Base-by-base conservation (phyloP, 2,113 vertebrate species). In the Martes martes region DNA sequence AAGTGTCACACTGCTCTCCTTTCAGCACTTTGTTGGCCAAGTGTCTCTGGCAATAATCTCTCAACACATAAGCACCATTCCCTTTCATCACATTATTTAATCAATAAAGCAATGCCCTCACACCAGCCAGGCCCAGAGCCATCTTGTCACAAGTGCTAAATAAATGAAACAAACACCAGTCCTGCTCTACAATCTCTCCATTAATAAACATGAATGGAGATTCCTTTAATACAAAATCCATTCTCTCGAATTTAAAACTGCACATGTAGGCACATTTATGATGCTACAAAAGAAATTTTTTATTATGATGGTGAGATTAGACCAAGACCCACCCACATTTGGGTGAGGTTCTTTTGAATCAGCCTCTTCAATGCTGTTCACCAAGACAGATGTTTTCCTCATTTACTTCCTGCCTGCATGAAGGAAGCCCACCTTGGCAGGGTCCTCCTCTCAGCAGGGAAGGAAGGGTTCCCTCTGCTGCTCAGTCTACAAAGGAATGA, bases 31-130 rank as follows among this genome's bases (percentile, higher is more conserved):
- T 97, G 98, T 98, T 98, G 98, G 98, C 97, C 97, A 98, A 98
- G 96, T 97, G 98, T 98, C 97, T 97, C 98, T 98, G 98, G 98
- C 98, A 99, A 98, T 98, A 98, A 98, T 98, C 98, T 98, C 98
- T 98, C 98, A 98, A 97, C 98, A 98, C 98, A 97, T 98, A 96
- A 98, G 98, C 98, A 98, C 98, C 83, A 71, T 98, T 98, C 93
- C 98, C 98, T 99, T 99, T 99, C 98, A 98, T 98, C 98, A 98
- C 98, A 97, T 98, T 98, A 97, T 98, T 99, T 98, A 98, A 99
- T 99, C 99, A 99, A 98, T 98, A 98, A 98, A 98, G 97, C 98
- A 98, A 98, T 97, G 98, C 98, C 98, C 97, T 98, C 92, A 69
- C 89, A 98, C 91, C 94, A 97, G 98, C 96, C 92, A 97, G 93